Evolutionary conservation across 2,797 vertebrate genomes (phyloP).

Genomic region (Anabas testudineus): DNA sequence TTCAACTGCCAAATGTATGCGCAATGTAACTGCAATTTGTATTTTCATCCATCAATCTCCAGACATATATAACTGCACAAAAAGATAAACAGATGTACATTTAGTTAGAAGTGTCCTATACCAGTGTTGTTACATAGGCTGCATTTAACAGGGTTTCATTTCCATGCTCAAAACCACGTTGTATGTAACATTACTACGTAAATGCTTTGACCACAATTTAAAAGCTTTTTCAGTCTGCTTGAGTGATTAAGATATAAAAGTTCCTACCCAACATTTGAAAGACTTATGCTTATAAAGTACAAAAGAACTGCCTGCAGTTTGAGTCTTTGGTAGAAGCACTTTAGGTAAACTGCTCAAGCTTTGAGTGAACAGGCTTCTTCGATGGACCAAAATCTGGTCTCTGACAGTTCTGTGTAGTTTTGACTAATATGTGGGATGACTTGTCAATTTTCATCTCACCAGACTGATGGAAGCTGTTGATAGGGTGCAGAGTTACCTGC

Average conservation of each 20-base stretch:
- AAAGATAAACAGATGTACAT: background rate
- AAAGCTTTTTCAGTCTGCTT: background rate
- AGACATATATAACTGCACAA: constrained; percentile 13
- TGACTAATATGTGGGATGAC: background rate
- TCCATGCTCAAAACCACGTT: constrained; percentile 1
- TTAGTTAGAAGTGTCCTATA: background rate
- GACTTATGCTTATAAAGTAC: no score
- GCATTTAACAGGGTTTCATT: constrained; percentile 15
- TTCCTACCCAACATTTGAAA: no score
- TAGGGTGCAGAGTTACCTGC: background rate
- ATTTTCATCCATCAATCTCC: constrained; percentile 31
- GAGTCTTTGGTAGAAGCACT: no score
- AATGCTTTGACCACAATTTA: background rate
- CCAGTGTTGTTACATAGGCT: background rate
- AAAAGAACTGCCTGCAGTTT: no score
- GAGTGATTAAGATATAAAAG: background rate
- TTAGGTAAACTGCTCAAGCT: background rate
- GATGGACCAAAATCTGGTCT: background rate
- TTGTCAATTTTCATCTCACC: background rate
- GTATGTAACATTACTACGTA: no score
- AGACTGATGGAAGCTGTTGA: background rate
- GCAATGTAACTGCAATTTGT: constrained; percentile 22
- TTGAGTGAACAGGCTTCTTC: no score
- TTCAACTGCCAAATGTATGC: constrained; percentile 37
- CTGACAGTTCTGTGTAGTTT: background rate